These are phyloP conservation scores for Hystrix cristata DNA, from an alignment of 2,113 vertebrate species.

Conservation along the genomic window DNA sequence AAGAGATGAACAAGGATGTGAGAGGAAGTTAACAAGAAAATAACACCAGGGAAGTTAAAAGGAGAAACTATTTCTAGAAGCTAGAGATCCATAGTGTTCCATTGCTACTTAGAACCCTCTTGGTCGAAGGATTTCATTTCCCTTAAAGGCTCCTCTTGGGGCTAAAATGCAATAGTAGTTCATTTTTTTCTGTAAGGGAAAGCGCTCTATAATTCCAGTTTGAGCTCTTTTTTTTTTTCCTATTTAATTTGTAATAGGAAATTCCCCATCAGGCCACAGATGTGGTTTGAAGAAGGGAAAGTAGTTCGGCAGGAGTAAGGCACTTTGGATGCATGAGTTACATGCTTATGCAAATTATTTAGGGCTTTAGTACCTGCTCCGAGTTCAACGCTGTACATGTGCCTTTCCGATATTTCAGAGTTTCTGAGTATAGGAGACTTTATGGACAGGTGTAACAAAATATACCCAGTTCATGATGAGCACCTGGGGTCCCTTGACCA, in stretches of 20 bases:
- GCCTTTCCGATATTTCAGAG: constrained; percentile 58
- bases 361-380: constrained; percentile 29
- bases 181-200: constrained; percentile 35
- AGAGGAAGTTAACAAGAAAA: constrained; percentile 11
- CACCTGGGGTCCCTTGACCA: neutral
- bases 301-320: constrained; percentile 46
- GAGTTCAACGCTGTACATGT: neutral
- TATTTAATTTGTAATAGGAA: constrained; percentile 58
- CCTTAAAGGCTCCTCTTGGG: constrained; percentile 42
- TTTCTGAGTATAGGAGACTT: constrained; percentile 13
- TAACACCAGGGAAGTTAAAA: neutral
- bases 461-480: neutral
- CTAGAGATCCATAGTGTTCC: constrained; percentile 20
- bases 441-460: neutral
- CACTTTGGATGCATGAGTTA: constrained; percentile 31
- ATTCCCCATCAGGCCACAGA: constrained; percentile 52
- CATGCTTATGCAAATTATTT: constrained; percentile 53
- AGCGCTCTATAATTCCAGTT: constrained; percentile 29
- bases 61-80: neutral
- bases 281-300: constrained; percentile 52
- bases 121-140: constrained; percentile 40
- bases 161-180: constrained; percentile 1
- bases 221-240: neutral
- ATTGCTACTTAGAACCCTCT: constrained; percentile 11
- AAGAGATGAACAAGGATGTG: neutral